Base-by-base conservation (phyloP, 92 coral and sea anemone genomes). In the Zoanthus solanderi region DNA sequence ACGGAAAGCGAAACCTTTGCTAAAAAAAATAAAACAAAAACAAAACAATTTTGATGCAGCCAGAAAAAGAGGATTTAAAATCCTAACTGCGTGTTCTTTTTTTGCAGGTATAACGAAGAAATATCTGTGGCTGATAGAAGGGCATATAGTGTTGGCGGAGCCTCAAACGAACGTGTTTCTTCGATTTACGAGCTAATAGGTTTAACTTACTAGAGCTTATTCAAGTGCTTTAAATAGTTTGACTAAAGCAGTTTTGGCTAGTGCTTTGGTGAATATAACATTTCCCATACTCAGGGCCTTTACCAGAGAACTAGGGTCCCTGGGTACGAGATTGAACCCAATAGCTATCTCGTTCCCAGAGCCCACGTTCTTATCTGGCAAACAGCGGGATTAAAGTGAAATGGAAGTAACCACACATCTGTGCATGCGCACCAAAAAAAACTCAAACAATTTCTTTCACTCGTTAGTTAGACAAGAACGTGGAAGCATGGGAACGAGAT, bases 381-480 rank as follows among this genome's bases (percentile, higher is more conserved):
- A 47, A 31, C 47, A 32, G 48, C 67, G 31, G n/a, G 57, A 30
- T 77, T 15, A 47, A 77, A 31, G 37, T n/a, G 28, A 42, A 29
- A 37, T 53, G 67, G 67, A 32, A 77, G 82, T 63, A 77, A 52
- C 82, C 82, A 77, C 65, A 46, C 82, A 77, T 13, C 82, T 77
- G 47, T 31, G 82, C 82, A 77, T 77, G 82, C 82, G 82, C 82
- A 77, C 67, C 16, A 54, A 77, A 52, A 77, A 52, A 77, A 46
- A 29, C 6, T 54, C 67, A 53, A 34, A 56, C 17, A 30, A 34
- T 34, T 32, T 46, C 67, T 17, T 29, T 76, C 66, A 66, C 30
- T 47, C 18, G 61, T 15, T 15, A 17, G 67, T 44, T 17, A 16
- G 28, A n/a, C 53, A 12, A 53, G 67, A 77, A 77, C 68, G 68